Base-by-base conservation (phyloP, 1,140 invertebrate species). In the Drosophila teissieri region DNA sequence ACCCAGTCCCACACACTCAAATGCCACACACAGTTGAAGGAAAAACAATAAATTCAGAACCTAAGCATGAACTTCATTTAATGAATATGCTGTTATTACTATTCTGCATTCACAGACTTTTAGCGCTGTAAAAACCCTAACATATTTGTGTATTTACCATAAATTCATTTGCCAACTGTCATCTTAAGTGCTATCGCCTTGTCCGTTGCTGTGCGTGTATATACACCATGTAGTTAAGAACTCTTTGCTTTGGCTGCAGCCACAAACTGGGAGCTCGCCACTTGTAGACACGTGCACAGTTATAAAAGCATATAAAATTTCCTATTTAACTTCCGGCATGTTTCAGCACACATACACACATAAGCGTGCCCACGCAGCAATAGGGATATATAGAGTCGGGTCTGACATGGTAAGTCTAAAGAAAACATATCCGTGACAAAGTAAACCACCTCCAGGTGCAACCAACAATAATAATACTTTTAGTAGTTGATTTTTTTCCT, bases 271-370 rank as follows among this genome's bases (percentile, higher is more conserved):
- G 56, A 67, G 58, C 72, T 65, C 15, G 54, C 53, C 56, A 78
- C 79, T 88, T 86, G 83, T 88, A 79, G 80, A 80, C 82, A 86
- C 83, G 84, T 89, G 77, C 79, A 60, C 84, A 88, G 75, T 79
- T 89, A 88, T 89, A 88, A 89, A 89, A 88, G 84, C 84, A 89
- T 88, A 88, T 88, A 78, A 84, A 88, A 88, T 88, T 89, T 88
- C 84, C 77, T 84, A 88, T 88, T 89, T 89, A 80, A 89, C 84
- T 88, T 88, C 84, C 84, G 84, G 84, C 84, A 81, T 86, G 69
- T 78, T 67, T 61, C 69, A 72, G 62, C 64, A 78, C 44, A 61
- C 64, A 78, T 40, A 61, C 64, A 70, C 31, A 56, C 37, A 42
- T 14, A 53, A 27, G 11, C 24, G 19, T 27, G 48, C 19, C 22